These are phyloP conservation scores for Parascotia fuliginaria DNA, from an alignment of 2,888 invertebrate species.

Conservation along the genomic window DNA sequence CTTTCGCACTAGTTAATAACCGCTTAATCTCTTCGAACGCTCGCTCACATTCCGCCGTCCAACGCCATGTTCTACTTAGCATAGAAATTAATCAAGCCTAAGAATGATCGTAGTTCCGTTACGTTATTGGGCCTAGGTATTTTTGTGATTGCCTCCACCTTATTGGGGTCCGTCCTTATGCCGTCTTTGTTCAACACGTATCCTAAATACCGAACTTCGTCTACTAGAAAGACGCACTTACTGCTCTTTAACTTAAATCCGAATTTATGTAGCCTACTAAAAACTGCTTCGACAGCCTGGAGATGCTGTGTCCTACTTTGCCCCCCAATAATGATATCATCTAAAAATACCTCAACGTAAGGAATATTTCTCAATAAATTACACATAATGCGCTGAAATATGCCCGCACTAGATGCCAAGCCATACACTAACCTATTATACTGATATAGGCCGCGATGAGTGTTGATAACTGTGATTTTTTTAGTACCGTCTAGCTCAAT, in stretches of 20 bases:
- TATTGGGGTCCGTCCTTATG: constrained; percentile 12
- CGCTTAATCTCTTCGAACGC: constrained; percentile 22
- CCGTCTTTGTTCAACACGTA: constrained; percentile 12
- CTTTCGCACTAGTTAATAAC: background rate
- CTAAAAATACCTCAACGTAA: constrained; percentile 8
- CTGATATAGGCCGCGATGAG: constrained; percentile 20
- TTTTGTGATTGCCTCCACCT: constrained; percentile 6
- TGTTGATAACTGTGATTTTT: constrained; percentile 29
- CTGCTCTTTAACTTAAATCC: constrained; percentile 18
- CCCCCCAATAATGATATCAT: constrained; percentile 14
- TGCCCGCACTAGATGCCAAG: constrained; percentile 18
- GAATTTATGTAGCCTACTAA: background rate
- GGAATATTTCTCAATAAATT: constrained; percentile 1
- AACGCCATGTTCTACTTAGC: background rate
- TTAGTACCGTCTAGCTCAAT: constrained; percentile 13
- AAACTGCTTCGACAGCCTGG: background rate
- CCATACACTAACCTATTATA: constrained; percentile 27
- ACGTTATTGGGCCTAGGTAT: background rate
- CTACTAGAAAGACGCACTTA: constrained; percentile 17
- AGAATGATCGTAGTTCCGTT: background rate
- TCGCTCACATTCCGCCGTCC: background rate
- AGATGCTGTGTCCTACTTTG: background rate
- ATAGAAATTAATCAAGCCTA: constrained; percentile 2
- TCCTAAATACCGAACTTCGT: constrained; percentile 19
- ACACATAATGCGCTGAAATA: constrained; percentile 18